Percentiles rank a stretch among this genome's conserved stretches.
Evolutionary conservation across 2,888 invertebrate species (phyloP).

Genomic region (Notodonta ziczac): DNA sequence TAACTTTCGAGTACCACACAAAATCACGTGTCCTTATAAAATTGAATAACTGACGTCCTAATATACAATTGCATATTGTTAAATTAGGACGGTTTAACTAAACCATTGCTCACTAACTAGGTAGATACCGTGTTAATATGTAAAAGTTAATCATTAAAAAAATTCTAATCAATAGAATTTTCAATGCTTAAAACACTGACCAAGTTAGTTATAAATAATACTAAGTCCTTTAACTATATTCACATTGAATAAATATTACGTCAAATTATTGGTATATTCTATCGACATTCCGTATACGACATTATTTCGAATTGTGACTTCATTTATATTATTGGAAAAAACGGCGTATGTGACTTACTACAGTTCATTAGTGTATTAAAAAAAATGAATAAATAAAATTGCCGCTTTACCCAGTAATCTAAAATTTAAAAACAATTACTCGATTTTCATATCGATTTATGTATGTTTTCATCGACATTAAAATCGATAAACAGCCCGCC

Average conservation of each 20-base stretch:
- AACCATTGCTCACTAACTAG: background rate
- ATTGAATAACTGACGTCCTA: background rate
- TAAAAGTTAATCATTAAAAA: background rate
- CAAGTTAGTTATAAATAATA: background rate
- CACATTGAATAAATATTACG: background rate
- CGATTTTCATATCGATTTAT: background rate
- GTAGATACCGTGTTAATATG: background rate
- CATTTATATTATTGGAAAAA: slow-evolving; percentile 1
- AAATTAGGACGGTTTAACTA: background rate
- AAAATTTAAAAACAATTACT: background rate
- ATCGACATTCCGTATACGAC: background rate
- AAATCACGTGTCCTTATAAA: background rate
- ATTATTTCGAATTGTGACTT: background rate
- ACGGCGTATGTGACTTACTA: background rate
- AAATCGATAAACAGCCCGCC: slow-evolving; percentile 5
- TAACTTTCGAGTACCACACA: too few species aligned
- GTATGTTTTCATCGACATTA: background rate
- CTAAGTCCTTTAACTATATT: background rate
- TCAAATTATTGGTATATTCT: background rate
- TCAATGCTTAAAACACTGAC: background rate
- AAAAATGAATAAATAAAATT: slow-evolving; percentile 1
- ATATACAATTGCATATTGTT: background rate
- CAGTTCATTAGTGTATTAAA: too few species aligned
- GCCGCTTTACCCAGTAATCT: background rate
- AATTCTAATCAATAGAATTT: slow-evolving; percentile 1